These are phyloP conservation scores for Aeoliscus strigatus DNA, from an alignment of 2,797 vertebrate genomes.

Conservation along the genomic window DNA sequence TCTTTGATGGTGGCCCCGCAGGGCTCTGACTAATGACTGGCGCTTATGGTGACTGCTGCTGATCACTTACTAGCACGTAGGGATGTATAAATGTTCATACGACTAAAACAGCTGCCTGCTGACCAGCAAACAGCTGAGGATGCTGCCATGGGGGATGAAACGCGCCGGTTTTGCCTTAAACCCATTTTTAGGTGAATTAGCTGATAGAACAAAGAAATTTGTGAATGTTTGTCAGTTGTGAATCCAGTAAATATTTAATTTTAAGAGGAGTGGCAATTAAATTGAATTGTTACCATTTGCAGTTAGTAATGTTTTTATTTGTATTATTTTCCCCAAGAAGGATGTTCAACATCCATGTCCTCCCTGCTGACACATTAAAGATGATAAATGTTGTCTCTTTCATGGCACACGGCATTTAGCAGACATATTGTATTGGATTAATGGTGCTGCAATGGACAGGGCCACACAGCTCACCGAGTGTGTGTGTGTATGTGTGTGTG, in stretches of 20 bases:
- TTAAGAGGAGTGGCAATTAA: too few species aligned
- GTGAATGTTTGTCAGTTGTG: too few species aligned
- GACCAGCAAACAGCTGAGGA: constrained; percentile 29
- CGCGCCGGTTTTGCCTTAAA: constrained; percentile 24
- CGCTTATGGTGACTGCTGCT: constrained; percentile 49
- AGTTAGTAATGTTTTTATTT: too few species aligned
- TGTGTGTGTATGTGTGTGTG: constrained; percentile 6
- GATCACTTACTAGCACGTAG: constrained; percentile 37
- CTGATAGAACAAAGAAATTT: too few species aligned
- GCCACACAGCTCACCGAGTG: constrained; percentile 52
- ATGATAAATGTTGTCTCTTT: constrained; percentile 65
- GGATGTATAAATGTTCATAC: constrained; percentile 33
- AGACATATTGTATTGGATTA: constrained; percentile 74
- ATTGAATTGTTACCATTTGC: too few species aligned
- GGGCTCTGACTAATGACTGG: constrained; percentile 33
- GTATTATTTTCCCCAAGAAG: too few species aligned
- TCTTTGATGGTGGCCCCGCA: constrained; percentile 25
- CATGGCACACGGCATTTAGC: constrained; percentile 64
- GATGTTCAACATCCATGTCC: constrained; percentile 44
- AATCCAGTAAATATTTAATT: too few species aligned
- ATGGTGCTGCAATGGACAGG: constrained; percentile 66
- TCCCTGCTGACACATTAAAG: constrained; percentile 56
- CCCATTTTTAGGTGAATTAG: too few species aligned
- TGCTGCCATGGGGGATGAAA: constrained; percentile 21
- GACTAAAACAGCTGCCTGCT: constrained; percentile 48